Base-by-base conservation (phyloP, 1,140 invertebrate genomes). In the Drosophila persimilis region DNA sequence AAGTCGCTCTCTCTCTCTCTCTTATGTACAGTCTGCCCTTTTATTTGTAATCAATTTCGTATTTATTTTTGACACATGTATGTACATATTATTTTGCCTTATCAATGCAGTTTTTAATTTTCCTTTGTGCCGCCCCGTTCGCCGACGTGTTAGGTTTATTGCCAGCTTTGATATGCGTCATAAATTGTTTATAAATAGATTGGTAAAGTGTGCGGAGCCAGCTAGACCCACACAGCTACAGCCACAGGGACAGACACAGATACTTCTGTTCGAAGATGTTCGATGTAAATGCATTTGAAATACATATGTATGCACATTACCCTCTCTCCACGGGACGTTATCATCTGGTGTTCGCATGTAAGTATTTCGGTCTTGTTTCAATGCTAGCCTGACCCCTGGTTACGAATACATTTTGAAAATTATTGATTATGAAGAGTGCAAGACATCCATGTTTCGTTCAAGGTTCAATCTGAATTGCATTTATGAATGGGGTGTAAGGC, bases 171-270 rank as follows among this genome's bases (percentile, higher is more conserved):
- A 77, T 59, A 86, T 67, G 81, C 81, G 81, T 77, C 77, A 80
- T 77, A 67, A 59, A 67, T n/a, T 43, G 70, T 81, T 85, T 86
- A 86, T 76, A 76, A 76, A 79, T 83, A 88, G 75, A 76, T 66
- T 57, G 65, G 6, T 41, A 13, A 52, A 63, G 39, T 63, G 63
- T 63, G 39, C 46, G 54, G 6, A 15, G 41, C 22, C n/a, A 60
- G 9, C 52, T 52, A 11, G 43, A 65, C 41, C 44, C 53, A 59
- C 51, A 53, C 13, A 39, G 8, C 2, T 9, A 39, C 17, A 17
- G 17, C 17, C 35, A 35, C 31, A 11, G 9, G 3, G 11, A 11
- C 31, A 35, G 31, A 11, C 3, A 39, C 3, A 11, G 35, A 9
- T 48, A 46, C 29, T 24, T 31, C 3, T 44, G 52, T 59, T 24